These are phyloP conservation scores for Hydrozoanthus tunicans DNA, from an alignment of 64 coral and sea anemone genomes.

Conservation along the genomic window DNA sequence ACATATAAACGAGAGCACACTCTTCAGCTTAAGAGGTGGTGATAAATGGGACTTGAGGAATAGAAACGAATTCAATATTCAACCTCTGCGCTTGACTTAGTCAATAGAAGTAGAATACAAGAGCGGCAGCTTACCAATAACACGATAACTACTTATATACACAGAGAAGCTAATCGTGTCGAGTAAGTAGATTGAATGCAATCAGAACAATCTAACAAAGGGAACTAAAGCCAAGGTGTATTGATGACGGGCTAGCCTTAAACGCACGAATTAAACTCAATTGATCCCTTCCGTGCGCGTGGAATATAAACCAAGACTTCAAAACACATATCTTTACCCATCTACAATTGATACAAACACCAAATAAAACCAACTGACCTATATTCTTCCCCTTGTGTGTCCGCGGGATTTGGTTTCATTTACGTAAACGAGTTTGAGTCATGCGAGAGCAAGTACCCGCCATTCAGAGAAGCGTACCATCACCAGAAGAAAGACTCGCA, in stretches of 20 bases:
- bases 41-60: neutral
- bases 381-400: conserved; percentile 10
- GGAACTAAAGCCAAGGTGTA: neutral
- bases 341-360: conserved; percentile 31
- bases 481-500: neutral
- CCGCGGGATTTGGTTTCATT: neutral
- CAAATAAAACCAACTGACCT: conserved; percentile 56
- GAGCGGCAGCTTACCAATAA: neutral
- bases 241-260: conserved; percentile 9
- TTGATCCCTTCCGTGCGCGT: neutral
- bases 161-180: neutral
- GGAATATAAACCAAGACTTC: neutral
- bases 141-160: no score
- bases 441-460: neutral
- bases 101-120: neutral
- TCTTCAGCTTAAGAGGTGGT: neutral
- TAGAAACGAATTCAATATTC: neutral
- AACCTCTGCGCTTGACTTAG: neutral
- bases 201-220: conserved; percentile 1
- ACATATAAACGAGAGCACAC: neutral
- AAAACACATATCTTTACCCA: conserved; percentile 37
- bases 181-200: neutral
- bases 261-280: conserved; percentile 13
- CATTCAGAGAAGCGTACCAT: no score
- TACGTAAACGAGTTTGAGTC: neutral